Percentiles rank a stretch among this genome's conserved stretches.
phyloP scores from a whole-genome alignment of 2,113 vertebrate genomes.

The Carollia perspicillata region DNA sequence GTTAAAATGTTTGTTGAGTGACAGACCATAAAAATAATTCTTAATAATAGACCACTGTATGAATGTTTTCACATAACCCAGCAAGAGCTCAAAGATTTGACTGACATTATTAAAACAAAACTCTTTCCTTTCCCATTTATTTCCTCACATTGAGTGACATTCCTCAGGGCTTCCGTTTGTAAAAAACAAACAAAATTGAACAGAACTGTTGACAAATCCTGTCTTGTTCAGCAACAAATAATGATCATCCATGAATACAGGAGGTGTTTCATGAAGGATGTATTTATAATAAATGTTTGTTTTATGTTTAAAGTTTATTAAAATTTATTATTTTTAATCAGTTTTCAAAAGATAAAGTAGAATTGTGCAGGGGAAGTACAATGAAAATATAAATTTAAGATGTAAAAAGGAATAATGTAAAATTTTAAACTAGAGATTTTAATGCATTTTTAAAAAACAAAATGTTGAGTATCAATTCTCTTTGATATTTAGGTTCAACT shows the following conservation, averaged over 20 bases:
- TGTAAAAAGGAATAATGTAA: not conserved
- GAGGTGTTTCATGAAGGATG: not conserved
- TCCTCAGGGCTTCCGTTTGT: not conserved
- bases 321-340: not conserved
- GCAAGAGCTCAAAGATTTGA: conserved; percentile 11
- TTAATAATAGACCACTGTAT: not conserved
- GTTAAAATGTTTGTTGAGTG: conserved; percentile 38
- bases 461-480: not conserved
- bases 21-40: not conserved
- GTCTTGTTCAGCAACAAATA: not conserved
- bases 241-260: not conserved
- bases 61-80: conserved; percentile 13
- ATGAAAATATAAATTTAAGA: conserved; percentile 42
- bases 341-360: conserved; percentile 36
- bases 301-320: conserved; percentile 14
- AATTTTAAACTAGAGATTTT: conserved; percentile 14
- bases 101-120: not conserved
- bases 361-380: not conserved
- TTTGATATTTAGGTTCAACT: conserved; percentile 2
- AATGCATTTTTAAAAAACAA: conserved; percentile 11
- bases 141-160: not conserved
- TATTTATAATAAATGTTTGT: not conserved
- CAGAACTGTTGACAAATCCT: not conserved
- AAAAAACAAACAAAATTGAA: not conserved
- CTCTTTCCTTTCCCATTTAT: not conserved